Percentiles rank a stretch among this genome's conserved stretches.
phyloP scores from a whole-genome alignment of 53 echinoderm and acorn worm genomes.

The Antedon mediterranea region DNA sequence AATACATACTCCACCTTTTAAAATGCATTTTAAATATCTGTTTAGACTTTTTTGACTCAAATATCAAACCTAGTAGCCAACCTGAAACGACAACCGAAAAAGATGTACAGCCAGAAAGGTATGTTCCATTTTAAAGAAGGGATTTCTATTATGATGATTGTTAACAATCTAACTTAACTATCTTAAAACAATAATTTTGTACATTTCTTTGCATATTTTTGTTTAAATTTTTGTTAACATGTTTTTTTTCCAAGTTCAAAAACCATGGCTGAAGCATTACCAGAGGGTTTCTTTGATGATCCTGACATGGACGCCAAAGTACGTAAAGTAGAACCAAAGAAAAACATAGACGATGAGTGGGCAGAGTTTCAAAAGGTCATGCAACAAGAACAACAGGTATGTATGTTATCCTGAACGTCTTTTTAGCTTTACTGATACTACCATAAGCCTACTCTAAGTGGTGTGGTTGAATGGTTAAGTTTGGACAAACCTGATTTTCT shows the following conservation, averaged over 20 bases:
- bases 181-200: too few relatives aligned
- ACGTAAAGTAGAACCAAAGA: conserved; percentile 82
- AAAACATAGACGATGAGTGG: conserved; percentile 95
- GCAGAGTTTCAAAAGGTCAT: conserved; percentile 90
- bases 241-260: background rate
- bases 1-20: too few relatives aligned
- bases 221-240: too few relatives aligned
- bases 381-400: conserved; percentile 72
- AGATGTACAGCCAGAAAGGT: background rate
- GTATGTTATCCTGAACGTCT: background rate
- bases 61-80: background rate
- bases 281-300: conserved; percentile 99
- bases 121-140: background rate
- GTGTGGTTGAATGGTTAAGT: too few relatives aligned
- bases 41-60: background rate
- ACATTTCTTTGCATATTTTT: too few relatives aligned
- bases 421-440: background rate
- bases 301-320: conserved; percentile 94
- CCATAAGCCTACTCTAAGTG: too few relatives aligned
- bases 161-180: too few relatives aligned
- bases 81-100: background rate
- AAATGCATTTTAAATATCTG: background rate
- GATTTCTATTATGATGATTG: too few relatives aligned
- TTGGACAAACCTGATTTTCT: too few relatives aligned
- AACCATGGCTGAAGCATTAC: conserved; percentile 53